Base-by-base conservation (phyloP, 2,113 vertebrate species). In the Heterochromis multidens region DNA sequence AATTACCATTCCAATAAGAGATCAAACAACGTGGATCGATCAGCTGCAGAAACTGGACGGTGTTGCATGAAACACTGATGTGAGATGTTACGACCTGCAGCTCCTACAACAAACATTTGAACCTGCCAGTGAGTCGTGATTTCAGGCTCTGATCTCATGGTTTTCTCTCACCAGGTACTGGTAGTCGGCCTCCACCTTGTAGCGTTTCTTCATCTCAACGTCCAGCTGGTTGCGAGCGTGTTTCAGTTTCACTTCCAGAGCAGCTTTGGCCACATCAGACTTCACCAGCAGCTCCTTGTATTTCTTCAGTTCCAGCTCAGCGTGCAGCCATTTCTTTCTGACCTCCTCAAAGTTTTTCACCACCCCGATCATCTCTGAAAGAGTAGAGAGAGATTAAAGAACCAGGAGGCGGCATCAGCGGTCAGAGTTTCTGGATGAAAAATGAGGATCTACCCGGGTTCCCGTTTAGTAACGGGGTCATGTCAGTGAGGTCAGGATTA, bases 161-260 rank as follows among this genome's bases (percentile, higher is more conserved):
- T n/a, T 19, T 63, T 7, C 11, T 12, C 85, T 56, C 31, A 97
- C 97, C 97, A 97, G 93, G 56, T 96, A 96, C 81, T 97, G 96
- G 83, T 96, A 96, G 91, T 97, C 96, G 0, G 94, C 92, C 33
- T 98, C 97, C 0, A 94, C 89, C 63, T 95, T 96, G 93, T 94
- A 94, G 25, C 97, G 95, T 52, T 97, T 97, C 91, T 96, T 97
- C 95, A 98, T 97, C 93, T 98, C 97, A 85, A 98, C 94, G 1
- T 97, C 96, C 90, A 97, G 95, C 89, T 98, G 97, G 91, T 97
- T 97, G 2, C 97, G 95, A 9, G 97, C 96, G 0, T 98, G 97
- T 60, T 97, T 97, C 61, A 97, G 95, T 85, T 97, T 96, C 79
- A 97, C 96, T 52, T 97, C 96, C 90, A 97, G 95, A 0, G 96